Conservation (phyloP, 1,140 invertebrate species). For the Drosophila carrolli region DNA sequence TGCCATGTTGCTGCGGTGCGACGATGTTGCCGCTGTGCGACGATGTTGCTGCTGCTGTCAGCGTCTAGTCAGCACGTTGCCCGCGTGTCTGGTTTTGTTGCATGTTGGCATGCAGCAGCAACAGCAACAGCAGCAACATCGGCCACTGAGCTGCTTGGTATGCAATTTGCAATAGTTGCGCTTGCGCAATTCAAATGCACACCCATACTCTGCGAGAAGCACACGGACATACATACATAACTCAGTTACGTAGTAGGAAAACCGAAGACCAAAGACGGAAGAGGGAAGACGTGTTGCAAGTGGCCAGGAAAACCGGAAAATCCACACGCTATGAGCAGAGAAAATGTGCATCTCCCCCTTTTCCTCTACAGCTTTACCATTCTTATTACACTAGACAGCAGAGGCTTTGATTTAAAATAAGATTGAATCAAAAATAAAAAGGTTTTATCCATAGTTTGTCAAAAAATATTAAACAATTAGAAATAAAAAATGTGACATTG, state of each 20-base stretch:
- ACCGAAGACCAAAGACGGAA: constrained; percentile 63
- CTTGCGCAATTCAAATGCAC: constrained; percentile 80
- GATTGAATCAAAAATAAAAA: no score
- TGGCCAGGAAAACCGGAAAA: constrained; percentile 76
- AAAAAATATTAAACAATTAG: no score
- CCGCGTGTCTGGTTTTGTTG: constrained; percentile 79
- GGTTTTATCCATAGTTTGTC: no score
- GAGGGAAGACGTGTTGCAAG: constrained; percentile 41
- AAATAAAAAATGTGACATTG: no score
- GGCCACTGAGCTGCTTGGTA: constrained; percentile 62
- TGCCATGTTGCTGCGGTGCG: constrained; percentile 18
- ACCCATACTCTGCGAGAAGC: constrained; percentile 34
- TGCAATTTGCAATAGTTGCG: constrained; percentile 81
- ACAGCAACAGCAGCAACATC: constrained; percentile 9
- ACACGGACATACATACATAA: constrained; percentile 59
- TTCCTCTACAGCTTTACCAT: constrained; percentile 15
- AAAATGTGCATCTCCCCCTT: constrained; percentile 24
- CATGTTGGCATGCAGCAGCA: constrained; percentile 76
- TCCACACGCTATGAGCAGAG: constrained; percentile 63
- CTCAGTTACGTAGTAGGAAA: constrained; percentile 75
- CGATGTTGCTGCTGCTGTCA: constrained; percentile 44
- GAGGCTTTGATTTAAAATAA: no score
- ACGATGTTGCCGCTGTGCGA: constrained; percentile 6
- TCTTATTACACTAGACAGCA: constrained; percentile 46
- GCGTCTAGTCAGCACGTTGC: constrained; percentile 77